A percentile compares a stretch with the other conserved stretches of the same genome.
These are phyloP conservation scores for Poecilia picta DNA, from an alignment of 2,797 vertebrate genomes.

Conservation along the genomic window DNA sequence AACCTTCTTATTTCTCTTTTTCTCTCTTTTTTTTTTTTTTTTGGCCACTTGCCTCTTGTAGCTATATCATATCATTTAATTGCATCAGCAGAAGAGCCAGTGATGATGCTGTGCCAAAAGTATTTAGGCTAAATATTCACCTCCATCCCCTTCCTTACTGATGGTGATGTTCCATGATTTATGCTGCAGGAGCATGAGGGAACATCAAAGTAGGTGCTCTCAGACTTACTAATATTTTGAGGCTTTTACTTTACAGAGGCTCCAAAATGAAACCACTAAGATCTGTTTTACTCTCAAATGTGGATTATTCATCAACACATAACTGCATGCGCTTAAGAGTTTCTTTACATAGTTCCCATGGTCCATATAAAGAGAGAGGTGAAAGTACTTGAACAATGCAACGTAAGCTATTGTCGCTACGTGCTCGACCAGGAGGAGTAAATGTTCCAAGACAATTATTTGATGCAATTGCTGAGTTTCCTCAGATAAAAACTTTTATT, in stretches of 20 bases:
- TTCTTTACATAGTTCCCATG: not conserved
- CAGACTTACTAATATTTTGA: not conserved
- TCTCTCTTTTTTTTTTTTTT: not conserved
- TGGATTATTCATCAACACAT: not conserved
- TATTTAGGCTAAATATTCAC: conserved; percentile 35
- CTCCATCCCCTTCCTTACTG: conserved; percentile 30
- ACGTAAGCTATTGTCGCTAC: no score
- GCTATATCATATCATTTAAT: conserved; percentile 38
- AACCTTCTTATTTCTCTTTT: conserved; percentile 9
- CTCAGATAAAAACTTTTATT: no score
- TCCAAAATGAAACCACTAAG: not conserved
- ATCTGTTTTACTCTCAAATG: not conserved
- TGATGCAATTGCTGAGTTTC: no score
- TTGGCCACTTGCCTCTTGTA: conserved; percentile 33
- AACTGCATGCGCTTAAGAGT: not conserved
- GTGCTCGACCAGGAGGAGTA: no score
- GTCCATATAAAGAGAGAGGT: not conserved
- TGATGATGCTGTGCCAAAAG: conserved; percentile 26
- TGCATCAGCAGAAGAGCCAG: conserved; percentile 34
- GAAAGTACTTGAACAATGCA: not conserved
- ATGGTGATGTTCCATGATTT: conserved; percentile 38
- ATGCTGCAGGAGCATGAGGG: conserved; percentile 53
- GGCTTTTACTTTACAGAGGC: not conserved
- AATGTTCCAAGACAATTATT: no score
- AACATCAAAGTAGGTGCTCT: conserved; percentile 21